A percentile compares a stretch with the other conserved stretches of the same genome.
Evolutionary conservation across 2,113 vertebrate species (phyloP).

Genomic region (Daboia siamensis): DNA sequence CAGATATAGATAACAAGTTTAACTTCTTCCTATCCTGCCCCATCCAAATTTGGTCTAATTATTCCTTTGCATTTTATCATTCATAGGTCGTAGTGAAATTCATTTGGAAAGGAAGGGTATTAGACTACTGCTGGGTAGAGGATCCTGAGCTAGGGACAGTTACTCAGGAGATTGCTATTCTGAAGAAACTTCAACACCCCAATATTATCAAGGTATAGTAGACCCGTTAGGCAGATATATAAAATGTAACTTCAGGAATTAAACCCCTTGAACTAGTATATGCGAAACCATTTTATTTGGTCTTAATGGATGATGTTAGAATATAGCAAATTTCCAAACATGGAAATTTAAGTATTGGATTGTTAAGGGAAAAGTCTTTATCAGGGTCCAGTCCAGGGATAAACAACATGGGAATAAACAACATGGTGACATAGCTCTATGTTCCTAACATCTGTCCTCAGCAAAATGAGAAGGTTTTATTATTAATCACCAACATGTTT

Average conservation of each 20-base stretch:
- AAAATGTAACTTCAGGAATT: background rate
- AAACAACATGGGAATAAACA: no score
- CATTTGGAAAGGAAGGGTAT: conserved; percentile 86
- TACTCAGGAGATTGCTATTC: conserved; percentile 87
- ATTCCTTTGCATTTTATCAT: background rate
- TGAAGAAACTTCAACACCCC: conserved; percentile 81
- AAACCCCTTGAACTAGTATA: background rate
- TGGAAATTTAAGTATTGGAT: background rate
- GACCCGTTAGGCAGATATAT: background rate
- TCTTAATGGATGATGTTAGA: background rate
- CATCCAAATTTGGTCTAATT: background rate
- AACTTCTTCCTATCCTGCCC: background rate
- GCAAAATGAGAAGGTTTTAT: background rate
- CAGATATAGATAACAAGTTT: background rate
- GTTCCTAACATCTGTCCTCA: background rate
- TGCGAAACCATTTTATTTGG: background rate
- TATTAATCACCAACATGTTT: background rate
- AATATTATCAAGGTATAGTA: conserved; percentile 84
- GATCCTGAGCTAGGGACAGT: conserved; percentile 84
- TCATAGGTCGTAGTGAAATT: conserved; percentile 89
- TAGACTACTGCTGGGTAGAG: conserved; percentile 88
- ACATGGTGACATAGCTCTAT: background rate
- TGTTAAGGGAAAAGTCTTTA: no score
- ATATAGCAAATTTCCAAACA: background rate
- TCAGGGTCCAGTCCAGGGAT: no score